phyloP scores from a whole-genome alignment of 2,797 vertebrate species.

The Neomorphus geoffroyi region DNA sequence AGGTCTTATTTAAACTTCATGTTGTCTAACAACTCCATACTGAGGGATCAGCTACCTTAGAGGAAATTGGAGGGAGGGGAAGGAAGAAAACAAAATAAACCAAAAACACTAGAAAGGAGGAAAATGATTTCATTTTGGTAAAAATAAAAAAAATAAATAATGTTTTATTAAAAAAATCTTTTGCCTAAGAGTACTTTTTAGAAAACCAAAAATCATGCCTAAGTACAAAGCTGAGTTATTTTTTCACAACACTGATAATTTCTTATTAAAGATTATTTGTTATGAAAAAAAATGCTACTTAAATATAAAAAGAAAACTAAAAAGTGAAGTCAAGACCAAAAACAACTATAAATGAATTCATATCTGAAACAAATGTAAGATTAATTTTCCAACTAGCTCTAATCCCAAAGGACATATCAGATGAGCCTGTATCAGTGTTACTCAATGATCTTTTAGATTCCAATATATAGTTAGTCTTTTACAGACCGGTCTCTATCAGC shows the following conservation, averaged over 20 bases:
- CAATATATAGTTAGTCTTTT: neutral
- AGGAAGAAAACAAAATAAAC: neutral
- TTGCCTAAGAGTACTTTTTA: neutral
- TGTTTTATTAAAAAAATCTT: neutral
- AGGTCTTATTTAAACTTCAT: neutral
- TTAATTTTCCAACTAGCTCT: neutral
- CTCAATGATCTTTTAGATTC: neutral
- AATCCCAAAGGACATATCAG: neutral
- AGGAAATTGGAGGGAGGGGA: neutral
- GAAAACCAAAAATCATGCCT: neutral
- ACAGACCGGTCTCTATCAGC: neutral
- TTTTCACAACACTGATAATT: neutral
- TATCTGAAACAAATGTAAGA: neutral
- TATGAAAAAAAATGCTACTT: neutral
- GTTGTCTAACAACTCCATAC: neutral
- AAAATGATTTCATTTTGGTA: neutral
- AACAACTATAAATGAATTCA: neutral
- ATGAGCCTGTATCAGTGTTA: neutral
- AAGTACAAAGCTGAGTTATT: neutral
- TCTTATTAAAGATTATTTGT: neutral
- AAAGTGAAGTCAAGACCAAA: neutral
- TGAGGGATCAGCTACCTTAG: neutral
- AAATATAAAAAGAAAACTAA: neutral
- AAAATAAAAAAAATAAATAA: neutral
- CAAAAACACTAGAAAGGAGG: neutral